phyloP scores from a whole-genome alignment of 2,797 vertebrate species.

The Chelmon rostratus region DNA sequence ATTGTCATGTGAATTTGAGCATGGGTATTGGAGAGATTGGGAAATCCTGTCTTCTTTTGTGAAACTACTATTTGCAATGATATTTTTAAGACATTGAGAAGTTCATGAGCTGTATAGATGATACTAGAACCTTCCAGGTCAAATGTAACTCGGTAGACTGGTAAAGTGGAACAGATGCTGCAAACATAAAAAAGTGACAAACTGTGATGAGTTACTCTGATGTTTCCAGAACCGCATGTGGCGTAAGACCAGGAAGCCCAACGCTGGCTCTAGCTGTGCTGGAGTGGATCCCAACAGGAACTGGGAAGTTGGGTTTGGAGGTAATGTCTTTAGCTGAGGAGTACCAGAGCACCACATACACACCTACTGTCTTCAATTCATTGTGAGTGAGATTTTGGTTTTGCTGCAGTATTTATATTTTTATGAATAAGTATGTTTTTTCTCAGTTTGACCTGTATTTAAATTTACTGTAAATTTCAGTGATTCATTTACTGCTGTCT shows the following conservation, averaged over 20 bases:
- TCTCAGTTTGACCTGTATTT: background rate
- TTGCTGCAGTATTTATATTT: too few relatives aligned
- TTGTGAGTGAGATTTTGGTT: too few relatives aligned
- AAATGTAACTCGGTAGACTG: too few relatives aligned
- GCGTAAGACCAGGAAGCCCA: conserved; percentile 94
- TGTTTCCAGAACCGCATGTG: conserved; percentile 92
- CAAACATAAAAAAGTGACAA: background rate
- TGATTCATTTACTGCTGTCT: rapidly evolving
- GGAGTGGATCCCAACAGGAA: conserved; percentile 97
- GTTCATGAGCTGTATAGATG: background rate
- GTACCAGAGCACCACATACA: too few relatives aligned
- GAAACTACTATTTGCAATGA: background rate
- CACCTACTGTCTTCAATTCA: too few relatives aligned
- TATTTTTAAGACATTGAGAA: background rate
- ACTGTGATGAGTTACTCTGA: background rate
- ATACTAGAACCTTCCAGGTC: background rate
- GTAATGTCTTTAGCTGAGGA: conserved; percentile 84
- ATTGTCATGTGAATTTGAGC: background rate
- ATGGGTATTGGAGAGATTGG: too few relatives aligned
- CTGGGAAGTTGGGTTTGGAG: conserved; percentile 93
- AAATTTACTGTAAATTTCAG: too few relatives aligned
- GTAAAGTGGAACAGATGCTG: background rate
- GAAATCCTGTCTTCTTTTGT: background rate
- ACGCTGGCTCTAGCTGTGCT: conserved; percentile 79
- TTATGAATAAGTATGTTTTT: too few relatives aligned